These are phyloP conservation scores for Ciconia boyciana DNA, from an alignment of 2,113 vertebrate species.

Conservation along the genomic window DNA sequence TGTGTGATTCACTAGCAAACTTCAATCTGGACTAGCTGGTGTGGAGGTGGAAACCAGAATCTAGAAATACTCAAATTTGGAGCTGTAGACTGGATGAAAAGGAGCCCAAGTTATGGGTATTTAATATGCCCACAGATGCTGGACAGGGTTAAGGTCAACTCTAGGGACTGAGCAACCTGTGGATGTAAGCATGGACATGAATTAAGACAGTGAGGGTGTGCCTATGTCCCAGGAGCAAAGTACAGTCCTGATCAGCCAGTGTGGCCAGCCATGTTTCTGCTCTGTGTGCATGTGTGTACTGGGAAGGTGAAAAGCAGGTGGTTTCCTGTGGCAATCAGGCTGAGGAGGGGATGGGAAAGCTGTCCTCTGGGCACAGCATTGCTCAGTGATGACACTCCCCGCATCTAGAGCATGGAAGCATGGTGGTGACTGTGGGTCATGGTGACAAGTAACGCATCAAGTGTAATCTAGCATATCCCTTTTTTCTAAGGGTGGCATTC, in stretches of 20 bases:
- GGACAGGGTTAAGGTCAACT: not conserved
- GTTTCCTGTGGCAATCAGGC: rapidly evolving
- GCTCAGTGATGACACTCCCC: rapidly evolving
- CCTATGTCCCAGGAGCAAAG: not conserved
- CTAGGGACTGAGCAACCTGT: not conserved
- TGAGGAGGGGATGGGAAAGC: not conserved
- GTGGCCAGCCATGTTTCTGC: not conserved
- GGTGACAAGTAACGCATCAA: rapidly evolving
- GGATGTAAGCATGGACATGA: not conserved
- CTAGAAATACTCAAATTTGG: not conserved
- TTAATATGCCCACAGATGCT: not conserved
- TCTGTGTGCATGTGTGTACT: rapidly evolving
- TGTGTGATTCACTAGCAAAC: not conserved
- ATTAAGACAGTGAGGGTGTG: not conserved
- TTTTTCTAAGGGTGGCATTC: not conserved
- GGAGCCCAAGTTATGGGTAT: not conserved
- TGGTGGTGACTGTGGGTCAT: rapidly evolving
- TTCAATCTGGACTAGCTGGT: not conserved
- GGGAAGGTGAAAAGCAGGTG: not conserved
- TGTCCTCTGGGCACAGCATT: rapidly evolving
- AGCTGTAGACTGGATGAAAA: not conserved
- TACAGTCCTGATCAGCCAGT: not conserved
- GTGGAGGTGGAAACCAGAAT: not conserved
- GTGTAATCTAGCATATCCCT: too few relatives aligned
- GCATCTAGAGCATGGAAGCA: rapidly evolving